Evolutionary conservation across 2,113 vertebrate species (phyloP), one percentile per base, ranked within the genome.

Genomic region (Salvelinus namaycush): DNA sequence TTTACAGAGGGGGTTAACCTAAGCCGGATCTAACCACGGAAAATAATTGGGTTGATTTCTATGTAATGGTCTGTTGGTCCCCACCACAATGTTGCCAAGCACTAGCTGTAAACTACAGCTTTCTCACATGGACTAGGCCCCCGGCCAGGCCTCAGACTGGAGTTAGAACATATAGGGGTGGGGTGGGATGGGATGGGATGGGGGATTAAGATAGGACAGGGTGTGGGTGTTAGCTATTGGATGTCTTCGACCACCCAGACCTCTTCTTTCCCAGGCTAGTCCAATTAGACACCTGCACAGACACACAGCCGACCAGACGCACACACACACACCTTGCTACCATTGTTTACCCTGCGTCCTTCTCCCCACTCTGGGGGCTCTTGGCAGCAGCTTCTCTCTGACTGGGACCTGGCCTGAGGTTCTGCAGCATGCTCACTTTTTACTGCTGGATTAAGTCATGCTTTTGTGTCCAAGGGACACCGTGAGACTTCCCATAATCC

Each of bases 11-110:
- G 31, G 66, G 48, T 65, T 82, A 80, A 83, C 83, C 73, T 73
- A 72, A 77, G 65, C 77, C 79, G 72, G 75, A 72, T 57, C 65
- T 71, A 74, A 83, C 82, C 82, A 73, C 78, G 77, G 79, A 81
- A 78, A 78, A 80, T 78, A 80, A 90, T 81, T 84, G 66, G 77
- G 69, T 78, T 80, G 76, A 77, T 77, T 77, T 85, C 77, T 79
- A 74, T 75, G 75, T 74, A 82, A 85, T 83, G 81, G 83, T 77
- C 81, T 81, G 74, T 51, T 79, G 80, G 76, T 85, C 76, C 51
- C 67, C 22, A 51, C 79, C 74, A 79, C 69, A 67, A 22, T 26
- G 65, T 78, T 86, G 76, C 84, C 85, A 84, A 81, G 74, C 75
- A 66, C 69, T 75, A 51, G 72, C 75, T 62, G 67, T 70, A 79